Conservation (phyloP, 2,113 vertebrate species). For the Hemichromis elongatus region DNA sequence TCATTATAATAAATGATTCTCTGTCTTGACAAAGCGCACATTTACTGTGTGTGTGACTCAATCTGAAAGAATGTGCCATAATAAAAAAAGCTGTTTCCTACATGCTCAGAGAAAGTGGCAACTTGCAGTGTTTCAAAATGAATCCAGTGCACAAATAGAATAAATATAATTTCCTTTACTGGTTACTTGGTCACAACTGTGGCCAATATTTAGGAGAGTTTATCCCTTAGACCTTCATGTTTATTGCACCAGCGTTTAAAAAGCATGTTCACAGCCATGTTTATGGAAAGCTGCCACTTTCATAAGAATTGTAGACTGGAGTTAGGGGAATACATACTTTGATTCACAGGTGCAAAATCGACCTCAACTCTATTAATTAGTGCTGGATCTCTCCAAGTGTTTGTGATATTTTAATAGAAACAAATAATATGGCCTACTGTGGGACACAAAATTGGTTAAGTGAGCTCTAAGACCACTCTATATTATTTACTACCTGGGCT, state of each 20-base stretch:
- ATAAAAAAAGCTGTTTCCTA: not conserved
- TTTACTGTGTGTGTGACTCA: not conserved
- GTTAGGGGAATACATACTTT: not conserved
- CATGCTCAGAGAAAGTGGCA: not conserved
- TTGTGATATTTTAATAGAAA: not conserved
- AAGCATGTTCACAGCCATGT: not conserved
- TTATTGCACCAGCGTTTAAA: not conserved
- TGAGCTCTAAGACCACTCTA: rapidly evolving
- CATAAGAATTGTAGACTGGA: not conserved
- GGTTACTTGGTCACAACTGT: not conserved
- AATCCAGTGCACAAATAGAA: not conserved
- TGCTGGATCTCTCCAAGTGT: not conserved
- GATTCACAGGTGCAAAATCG: not conserved
- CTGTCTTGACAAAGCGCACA: not conserved
- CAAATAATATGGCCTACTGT: not conserved
- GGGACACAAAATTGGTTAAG: not conserved
- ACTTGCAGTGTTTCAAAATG: not conserved
- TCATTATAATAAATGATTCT: rapidly evolving
- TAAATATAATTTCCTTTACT: not conserved
- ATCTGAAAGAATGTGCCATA: not conserved
- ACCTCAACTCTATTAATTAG: not conserved
- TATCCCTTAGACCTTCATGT: not conserved
- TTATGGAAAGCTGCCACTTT: not conserved
- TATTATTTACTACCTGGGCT: not conserved
- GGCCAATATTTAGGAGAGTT: not conserved